Evolutionary conservation across 1,140 invertebrate genomes (phyloP), one percentile per base, ranked within the genome.

Genomic region (Calliopsis andreniformis): DNA sequence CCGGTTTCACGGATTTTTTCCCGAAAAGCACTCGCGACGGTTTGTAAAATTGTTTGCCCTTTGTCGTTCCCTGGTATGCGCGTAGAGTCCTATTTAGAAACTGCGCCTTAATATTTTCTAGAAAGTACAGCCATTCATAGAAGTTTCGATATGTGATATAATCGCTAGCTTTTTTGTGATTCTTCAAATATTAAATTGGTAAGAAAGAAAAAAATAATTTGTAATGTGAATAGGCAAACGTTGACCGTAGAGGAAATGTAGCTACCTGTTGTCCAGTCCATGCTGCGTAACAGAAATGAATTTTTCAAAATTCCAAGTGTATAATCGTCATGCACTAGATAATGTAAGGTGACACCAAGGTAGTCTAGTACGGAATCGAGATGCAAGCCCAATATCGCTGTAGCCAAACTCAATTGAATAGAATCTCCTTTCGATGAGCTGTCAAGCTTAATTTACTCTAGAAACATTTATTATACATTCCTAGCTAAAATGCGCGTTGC

Each of bases 1-100:
- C 86, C 86, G 86, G 86, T 87, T 87, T 75, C 78, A 53, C 55
- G 58, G 76, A 86, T 86, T 87, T 87, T 87, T 87, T 85, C 76
- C 81, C 80, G 77, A 86, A 87, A 86, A 86, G 80, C 66, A 76
- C 77, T 55, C 76, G 59, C 72, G 76, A 80, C 72, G 68, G 66
- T 85, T 85, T 83, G 76, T 87, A 86, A 87, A 87, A 85, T 85
- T 84, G 70, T 73, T 61, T 67, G 78, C 67, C 62, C 81, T 83
- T 84, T 84, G 80, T 84, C 66, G 67, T 79, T 61, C 64, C 69
- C 63, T 23, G 49, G 32, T 55, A 25, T 64, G 47, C 53, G 16
- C 45, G 43, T 56, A 35, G 23, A 47, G 39, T 59, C 5, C 28
- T 35, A n/a, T n/a, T n/a, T n/a, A 3, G 14, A 25, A 47, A 47